These are phyloP conservation scores for Drosophila picticornis DNA, from an alignment of 2,888 invertebrate genomes.

Conservation along the genomic window DNA sequence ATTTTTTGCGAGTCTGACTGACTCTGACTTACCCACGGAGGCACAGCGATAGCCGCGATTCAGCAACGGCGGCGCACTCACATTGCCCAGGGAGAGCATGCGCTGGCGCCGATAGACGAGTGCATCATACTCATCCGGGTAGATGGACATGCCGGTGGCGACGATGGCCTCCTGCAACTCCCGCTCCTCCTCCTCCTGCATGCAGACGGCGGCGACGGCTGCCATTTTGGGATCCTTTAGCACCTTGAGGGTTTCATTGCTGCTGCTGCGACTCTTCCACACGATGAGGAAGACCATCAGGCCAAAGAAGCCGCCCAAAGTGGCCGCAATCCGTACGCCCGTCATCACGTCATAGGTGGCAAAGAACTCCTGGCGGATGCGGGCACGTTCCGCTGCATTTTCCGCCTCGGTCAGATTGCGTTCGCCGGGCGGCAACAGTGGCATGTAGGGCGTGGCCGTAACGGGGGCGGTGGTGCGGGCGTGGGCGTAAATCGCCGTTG, in stretches of 20 bases:
- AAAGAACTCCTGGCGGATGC: conserved; percentile 92
- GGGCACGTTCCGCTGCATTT: conserved; percentile 87
- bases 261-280: conserved; percentile 94
- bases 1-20: too few relatives aligned
- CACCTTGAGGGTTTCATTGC: conserved; percentile 89
- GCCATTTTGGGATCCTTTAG: conserved; percentile 92
- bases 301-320: conserved; percentile 95
- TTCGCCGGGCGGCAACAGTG: conserved; percentile 67
- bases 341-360: conserved; percentile 97
- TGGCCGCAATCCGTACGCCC: conserved; percentile 95
- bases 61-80: conserved; percentile 87
- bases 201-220: conserved; percentile 91
- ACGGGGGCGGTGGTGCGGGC: conserved; percentile 53
- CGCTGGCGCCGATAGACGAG: conserved; percentile 86
- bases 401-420: conserved; percentile 80
- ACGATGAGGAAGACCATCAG: conserved; percentile 96
- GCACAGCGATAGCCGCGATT: conserved; percentile 87
- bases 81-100: conserved; percentile 89
- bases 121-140: conserved; percentile 85
- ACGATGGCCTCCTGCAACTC: conserved; percentile 91
- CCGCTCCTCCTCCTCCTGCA: conserved; percentile 90
- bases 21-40: conserved; percentile 86
- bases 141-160: conserved; percentile 87
- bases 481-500: conserved; percentile 33
- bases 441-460: conserved; percentile 70